Evolutionary conservation across 1,140 invertebrate genomes (phyloP), one percentile per base, ranked within the genome.

Genomic region (Rhagoletis zephyria): DNA sequence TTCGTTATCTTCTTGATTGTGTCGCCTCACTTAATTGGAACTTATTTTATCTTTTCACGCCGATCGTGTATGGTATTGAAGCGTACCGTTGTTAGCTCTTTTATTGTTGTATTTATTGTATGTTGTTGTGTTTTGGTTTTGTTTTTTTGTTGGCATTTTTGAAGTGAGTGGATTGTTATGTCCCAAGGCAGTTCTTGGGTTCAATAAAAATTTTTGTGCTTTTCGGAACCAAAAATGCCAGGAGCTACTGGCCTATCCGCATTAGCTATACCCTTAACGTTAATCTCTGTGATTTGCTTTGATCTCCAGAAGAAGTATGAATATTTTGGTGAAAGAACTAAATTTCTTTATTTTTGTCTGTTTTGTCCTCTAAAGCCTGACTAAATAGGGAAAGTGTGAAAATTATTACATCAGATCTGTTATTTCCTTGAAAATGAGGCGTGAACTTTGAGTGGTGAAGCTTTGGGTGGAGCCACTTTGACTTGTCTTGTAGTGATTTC

Each of bases 11-110:
- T 30, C 48, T 59, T 48, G 74, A 81, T 81, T 81, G 74, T 81
- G 74, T 81, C 74, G 74, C 74, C 48, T 56, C 74, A 81, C 48
- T 81, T 81, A 81, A 81, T 81, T 81, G 74, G 74, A 81, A 81
- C 74, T 81, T 81, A 81, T 81, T 81, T 81, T 81, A 81, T 81
- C 74, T 81, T 81, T 81, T 81, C 74, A 81, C 74, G 74, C 74
- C 74, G 74, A 81, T 81, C 74, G 74, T 3, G 7, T 81, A 56
- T 81, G 48, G 42, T 81, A 81, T 81, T n/a, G 74, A 81, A 81
- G 16, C 74, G 74, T 59, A 81, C 48, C 74, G 74, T 81, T 81
- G 74, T 81, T 81, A 51, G 74, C 45, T 81, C n/a, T 51, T 56
- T 81, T 81, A 81, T 56, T 81, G 45, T 81, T 81, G 51, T 56